These are phyloP conservation scores for Cistogaster globosa DNA, from an alignment of 2,888 invertebrate species.

Conservation along the genomic window DNA sequence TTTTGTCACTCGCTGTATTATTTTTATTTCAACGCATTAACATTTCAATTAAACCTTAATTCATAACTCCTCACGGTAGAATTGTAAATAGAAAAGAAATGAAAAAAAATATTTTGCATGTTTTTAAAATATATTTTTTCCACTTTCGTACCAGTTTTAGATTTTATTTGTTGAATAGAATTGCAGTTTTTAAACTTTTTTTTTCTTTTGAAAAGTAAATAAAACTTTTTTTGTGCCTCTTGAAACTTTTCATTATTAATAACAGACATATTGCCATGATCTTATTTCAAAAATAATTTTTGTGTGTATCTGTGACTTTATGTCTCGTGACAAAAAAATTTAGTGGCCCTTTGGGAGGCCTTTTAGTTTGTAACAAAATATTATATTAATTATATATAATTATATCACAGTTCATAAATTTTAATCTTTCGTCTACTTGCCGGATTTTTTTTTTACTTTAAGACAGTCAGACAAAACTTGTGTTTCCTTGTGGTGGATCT, in stretches of 20 bases:
- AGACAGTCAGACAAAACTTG: too few species aligned
- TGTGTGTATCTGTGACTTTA: not conserved
- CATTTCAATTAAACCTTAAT: slow-evolving; percentile 26
- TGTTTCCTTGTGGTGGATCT: too few species aligned
- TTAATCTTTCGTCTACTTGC: too few species aligned
- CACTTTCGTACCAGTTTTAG: not conserved
- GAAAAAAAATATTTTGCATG: not conserved
- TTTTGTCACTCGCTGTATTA: slow-evolving; percentile 36
- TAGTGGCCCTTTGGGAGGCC: not conserved
- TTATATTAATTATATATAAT: too few species aligned
- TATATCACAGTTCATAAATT: too few species aligned
- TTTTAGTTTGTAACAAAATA: not conserved
- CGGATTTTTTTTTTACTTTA: too few species aligned
- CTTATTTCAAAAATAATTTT: not conserved
- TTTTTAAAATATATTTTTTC: slow-evolving; percentile 11
- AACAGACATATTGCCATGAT: slow-evolving; percentile 22
- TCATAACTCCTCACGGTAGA: slow-evolving; percentile 57
- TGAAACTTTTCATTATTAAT: slow-evolving; percentile 17
- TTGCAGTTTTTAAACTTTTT: slow-evolving; percentile 38
- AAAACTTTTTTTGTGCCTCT: not conserved
- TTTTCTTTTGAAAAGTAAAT: not conserved
- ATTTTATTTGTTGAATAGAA: slow-evolving; percentile 28
- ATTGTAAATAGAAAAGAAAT: slow-evolving; percentile 30
- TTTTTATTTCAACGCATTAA: slow-evolving; percentile 13
- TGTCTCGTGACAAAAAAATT: not conserved